Percentiles rank a stretch among this genome's conserved stretches.
These are phyloP conservation scores for Galagoides demidoff DNA, from an alignment of 2,797 vertebrate genomes.

Conservation along the genomic window DNA sequence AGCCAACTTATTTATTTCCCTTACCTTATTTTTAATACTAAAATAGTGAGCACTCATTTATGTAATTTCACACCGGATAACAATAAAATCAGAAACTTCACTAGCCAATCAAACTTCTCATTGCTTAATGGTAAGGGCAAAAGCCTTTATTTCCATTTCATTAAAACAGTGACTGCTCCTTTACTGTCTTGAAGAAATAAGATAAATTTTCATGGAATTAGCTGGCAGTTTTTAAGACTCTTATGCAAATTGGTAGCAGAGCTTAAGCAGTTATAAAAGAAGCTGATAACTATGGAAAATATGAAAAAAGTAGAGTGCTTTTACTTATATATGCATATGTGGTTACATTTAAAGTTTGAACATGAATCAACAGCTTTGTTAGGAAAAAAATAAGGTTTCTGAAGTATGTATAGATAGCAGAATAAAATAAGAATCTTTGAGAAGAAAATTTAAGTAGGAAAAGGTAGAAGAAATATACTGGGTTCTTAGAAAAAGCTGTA, in stretches of 20 bases:
- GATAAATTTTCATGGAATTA: slow-evolving; percentile 80
- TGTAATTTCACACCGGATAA: not conserved
- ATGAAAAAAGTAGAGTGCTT: slow-evolving; percentile 67
- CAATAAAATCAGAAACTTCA: slow-evolving; percentile 67
- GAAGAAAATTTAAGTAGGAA: slow-evolving; percentile 79
- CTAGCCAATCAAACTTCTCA: slow-evolving; percentile 68
- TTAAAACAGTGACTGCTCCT: slow-evolving; percentile 56
- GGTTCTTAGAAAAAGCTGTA: slow-evolving; percentile 8
- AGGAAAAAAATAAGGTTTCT: slow-evolving; percentile 63
- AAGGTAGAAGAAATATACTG: slow-evolving; percentile 74
- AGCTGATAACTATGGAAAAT: slow-evolving; percentile 70
- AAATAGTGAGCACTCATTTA: not conserved
- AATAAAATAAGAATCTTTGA: slow-evolving; percentile 73
- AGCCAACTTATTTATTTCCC: slow-evolving; percentile 50
- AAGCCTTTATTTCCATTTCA: slow-evolving; percentile 68
- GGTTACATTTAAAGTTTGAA: slow-evolving; percentile 70
- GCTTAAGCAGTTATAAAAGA: slow-evolving; percentile 78
- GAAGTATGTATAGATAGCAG: slow-evolving; percentile 69
- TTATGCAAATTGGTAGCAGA: slow-evolving; percentile 82
- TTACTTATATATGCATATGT: slow-evolving; percentile 31
- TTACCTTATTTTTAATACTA: slow-evolving; percentile 53
- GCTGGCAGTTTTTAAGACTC: slow-evolving; percentile 75
- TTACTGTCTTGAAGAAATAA: slow-evolving; percentile 70
- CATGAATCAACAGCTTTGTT: slow-evolving; percentile 63
- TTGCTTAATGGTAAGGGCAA: slow-evolving; percentile 65